phyloP scores from a whole-genome alignment of 2,888 invertebrate species.

The Microplitis manilae region DNA sequence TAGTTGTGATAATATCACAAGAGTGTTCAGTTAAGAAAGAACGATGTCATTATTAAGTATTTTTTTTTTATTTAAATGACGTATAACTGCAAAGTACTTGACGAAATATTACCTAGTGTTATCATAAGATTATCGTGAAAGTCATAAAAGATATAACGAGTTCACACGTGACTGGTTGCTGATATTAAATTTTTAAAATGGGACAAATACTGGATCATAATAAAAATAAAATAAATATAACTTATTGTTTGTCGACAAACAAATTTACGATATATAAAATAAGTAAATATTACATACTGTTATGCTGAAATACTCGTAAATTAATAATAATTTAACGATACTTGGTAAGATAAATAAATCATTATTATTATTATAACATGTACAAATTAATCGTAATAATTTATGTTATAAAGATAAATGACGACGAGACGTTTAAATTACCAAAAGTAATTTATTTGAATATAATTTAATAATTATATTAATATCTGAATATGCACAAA shows the following conservation, averaged over 20 bases:
- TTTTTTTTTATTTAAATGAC: background rate
- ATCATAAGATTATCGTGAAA: background rate
- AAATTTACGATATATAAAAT: background rate
- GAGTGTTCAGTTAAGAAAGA: background rate
- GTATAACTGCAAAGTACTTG: background rate
- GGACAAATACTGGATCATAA: background rate
- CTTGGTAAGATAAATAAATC: background rate
- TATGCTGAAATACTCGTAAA: background rate
- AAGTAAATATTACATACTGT: background rate
- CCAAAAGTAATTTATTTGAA: background rate
- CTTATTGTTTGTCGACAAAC: slow-evolving; percentile 15
- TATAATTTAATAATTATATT: background rate
- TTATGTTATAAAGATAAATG: background rate
- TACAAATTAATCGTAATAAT: background rate
- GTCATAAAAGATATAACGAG: background rate
- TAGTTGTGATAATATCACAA: background rate
- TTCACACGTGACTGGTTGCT: background rate
- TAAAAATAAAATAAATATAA: background rate
- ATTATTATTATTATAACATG: background rate
- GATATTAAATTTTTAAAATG: background rate
- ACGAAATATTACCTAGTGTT: background rate
- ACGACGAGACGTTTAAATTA: background rate
- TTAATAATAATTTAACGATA: background rate
- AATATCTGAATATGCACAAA: background rate
- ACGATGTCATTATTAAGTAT: background rate